Percentiles rank a stretch among this genome's conserved stretches.
Evolutionary conservation across 2,888 invertebrate species (phyloP).

Genomic region (Dolomedes plantarius): DNA sequence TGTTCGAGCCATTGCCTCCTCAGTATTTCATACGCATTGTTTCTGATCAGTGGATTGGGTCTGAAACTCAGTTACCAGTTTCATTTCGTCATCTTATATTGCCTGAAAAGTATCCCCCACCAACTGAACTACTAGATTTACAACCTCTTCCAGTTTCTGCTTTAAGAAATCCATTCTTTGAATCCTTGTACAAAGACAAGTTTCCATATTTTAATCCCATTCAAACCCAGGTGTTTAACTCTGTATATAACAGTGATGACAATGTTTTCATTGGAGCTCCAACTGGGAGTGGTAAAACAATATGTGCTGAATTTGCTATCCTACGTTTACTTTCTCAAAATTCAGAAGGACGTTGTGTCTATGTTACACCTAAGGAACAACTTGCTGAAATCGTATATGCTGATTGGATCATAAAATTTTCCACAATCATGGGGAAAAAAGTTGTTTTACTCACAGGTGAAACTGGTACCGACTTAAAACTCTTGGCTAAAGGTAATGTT

Average conservation of each 20-base stretch:
- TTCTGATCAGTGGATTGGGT: constrained; percentile 81
- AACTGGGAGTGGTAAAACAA: constrained; percentile 91
- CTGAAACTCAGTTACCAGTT: constrained; percentile 96
- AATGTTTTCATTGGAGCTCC: constrained; percentile 97
- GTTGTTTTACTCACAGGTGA: constrained; percentile 95
- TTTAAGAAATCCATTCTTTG: constrained; percentile 87
- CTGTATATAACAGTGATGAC: constrained; percentile 98
- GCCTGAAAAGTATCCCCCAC: constrained; percentile 98
- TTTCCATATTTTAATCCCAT: constrained; percentile 98
- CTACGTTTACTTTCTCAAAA: constrained; percentile 88
- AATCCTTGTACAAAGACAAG: constrained; percentile 88
- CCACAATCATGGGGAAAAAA: constrained; percentile 83
- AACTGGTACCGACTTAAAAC: constrained; percentile 96
- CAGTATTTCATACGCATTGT: constrained; percentile 91
- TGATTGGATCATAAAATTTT: constrained; percentile 95
- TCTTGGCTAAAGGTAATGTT: constrained; percentile 86
- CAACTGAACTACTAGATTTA: constrained; percentile 96
- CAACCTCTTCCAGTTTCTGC: constrained; percentile 93
- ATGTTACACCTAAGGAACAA: constrained; percentile 92
- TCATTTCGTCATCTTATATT: constrained; percentile 97
- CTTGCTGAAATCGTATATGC: constrained; percentile 90
- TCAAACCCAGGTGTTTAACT: constrained; percentile 99
- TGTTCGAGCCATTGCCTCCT: constrained; percentile 98
- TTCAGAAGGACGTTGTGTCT: constrained; percentile 86
- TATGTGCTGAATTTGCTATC: constrained; percentile 96